Conservation (phyloP, 2,888 invertebrate genomes). For the Rhaphigaster nebulosa region DNA sequence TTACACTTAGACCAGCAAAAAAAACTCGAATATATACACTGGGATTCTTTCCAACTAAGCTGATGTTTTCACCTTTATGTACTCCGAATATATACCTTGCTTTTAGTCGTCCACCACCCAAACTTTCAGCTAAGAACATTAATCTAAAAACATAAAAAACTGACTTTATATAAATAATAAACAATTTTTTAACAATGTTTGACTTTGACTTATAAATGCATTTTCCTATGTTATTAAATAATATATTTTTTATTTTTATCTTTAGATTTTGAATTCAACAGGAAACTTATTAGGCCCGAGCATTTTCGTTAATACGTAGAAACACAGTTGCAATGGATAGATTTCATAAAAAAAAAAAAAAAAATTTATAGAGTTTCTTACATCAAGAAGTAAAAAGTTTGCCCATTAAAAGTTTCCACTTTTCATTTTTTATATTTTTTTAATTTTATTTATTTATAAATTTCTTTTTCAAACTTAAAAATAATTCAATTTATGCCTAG, state of each 20-base stretch:
- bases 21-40: slow-evolving; percentile 55
- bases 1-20: slow-evolving; percentile 61
- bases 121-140: slow-evolving; percentile 35
- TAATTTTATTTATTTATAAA: too few relatives aligned
- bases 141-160: not conserved
- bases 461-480: too few relatives aligned
- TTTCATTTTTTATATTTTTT: too few relatives aligned
- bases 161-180: not conserved
- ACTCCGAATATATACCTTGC: slow-evolving; percentile 58
- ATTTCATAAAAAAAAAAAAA: too few relatives aligned
- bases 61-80: slow-evolving; percentile 48
- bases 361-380: too few relatives aligned
- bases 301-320: too few relatives aligned
- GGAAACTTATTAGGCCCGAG: too few relatives aligned
- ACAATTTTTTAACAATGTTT: not conserved
- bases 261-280: too few relatives aligned
- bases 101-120: slow-evolving; percentile 60
- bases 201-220: not conserved
- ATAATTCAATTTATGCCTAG: too few relatives aligned
- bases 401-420: too few relatives aligned
- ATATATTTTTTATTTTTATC: not conserved
- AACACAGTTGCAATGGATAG: too few relatives aligned
- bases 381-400: too few relatives aligned
- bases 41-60: not conserved
- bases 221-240: not conserved